Base-by-base conservation (phyloP, 2,888 invertebrate species). In the Marasmarcha lunaedactyla region DNA sequence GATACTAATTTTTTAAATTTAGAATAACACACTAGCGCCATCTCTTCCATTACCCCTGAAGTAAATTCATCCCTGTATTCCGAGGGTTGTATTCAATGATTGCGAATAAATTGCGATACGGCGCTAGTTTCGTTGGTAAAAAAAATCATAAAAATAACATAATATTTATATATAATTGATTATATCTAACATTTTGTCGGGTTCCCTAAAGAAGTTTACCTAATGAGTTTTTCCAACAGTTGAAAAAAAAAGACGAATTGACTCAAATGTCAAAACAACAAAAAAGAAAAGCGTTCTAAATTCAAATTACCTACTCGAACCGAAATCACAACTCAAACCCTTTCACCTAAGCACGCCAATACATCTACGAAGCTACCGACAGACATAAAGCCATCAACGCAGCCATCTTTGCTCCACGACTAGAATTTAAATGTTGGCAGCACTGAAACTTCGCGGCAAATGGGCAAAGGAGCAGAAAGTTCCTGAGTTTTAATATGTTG, bases 401-500 rank as follows among this genome's bases (percentile, higher is more conserved):
- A 33, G 35, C 33, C 25, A 10, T 20, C 27, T 37, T 14, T 20
- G 20, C 20, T 7, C 7, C 20, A 63, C 62, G 72, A 65, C 70
- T 66, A 66, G 71, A 77, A 78, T 78, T 79, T 74, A 68, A 81
- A 81, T 73, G 66, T 63, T 52, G 51, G 59, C 76, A 72, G 74
- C 72, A 72, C 71, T 74, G 73, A 68, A 77, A 81, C 69, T 81
- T 81, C 71, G 72, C 72, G 57, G 63, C 68, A 73, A 79, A 77
- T 72, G 76, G 20, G 73, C 64, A 58, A 64, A 60, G 57, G 61
- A 70, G 65, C 66, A 58, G 20, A 20, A 72, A 81, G 74, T 79
- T 77, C 74, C 64, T 62, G 71, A 81, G 78, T 81, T 81, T 79
- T 78, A 81, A 79, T 81, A 77, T 70, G 72, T 68, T 63, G 69